Conservation (phyloP, 2,113 vertebrate species). For the Callithrix jacchus region DNA sequence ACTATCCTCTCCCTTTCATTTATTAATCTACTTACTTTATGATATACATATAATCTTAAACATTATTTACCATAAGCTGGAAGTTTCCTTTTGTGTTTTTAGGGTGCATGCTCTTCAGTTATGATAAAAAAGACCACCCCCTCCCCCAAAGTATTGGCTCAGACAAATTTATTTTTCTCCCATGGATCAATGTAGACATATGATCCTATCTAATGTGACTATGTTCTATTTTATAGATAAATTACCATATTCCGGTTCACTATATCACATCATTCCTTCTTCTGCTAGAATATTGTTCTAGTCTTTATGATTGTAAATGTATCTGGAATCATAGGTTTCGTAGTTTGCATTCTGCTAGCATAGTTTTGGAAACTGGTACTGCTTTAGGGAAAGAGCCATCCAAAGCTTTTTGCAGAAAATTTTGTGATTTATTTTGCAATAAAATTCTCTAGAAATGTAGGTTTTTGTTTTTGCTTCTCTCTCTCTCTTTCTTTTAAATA, state of each 20-base stretch:
- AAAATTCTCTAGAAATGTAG: not conserved
- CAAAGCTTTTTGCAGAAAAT: not conserved
- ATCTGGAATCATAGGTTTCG: not conserved
- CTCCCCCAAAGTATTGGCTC: not conserved
- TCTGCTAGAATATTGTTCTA: not conserved
- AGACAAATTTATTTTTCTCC: not conserved
- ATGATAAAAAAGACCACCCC: not conserved
- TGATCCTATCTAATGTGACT: not conserved
- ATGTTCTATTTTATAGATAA: rapidly evolving
- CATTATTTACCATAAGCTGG: not conserved
- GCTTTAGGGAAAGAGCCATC: not conserved
- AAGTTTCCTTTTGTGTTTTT: not conserved
- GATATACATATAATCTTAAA: not conserved
- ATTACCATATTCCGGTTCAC: not conserved
- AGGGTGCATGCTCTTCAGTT: not conserved
- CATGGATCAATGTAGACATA: not conserved
- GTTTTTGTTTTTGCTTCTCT: not conserved
- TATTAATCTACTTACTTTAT: not conserved
- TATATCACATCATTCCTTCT: not conserved
- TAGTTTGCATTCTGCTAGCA: not conserved
- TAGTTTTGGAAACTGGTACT: not conserved
- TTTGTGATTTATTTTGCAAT: not conserved
- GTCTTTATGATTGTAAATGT: not conserved
- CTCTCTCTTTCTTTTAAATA: not conserved
- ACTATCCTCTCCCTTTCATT: not conserved